Evolutionary conservation across 2,888 invertebrate species (phyloP).

Genomic region (Caenorhabditis japonica): DNA sequence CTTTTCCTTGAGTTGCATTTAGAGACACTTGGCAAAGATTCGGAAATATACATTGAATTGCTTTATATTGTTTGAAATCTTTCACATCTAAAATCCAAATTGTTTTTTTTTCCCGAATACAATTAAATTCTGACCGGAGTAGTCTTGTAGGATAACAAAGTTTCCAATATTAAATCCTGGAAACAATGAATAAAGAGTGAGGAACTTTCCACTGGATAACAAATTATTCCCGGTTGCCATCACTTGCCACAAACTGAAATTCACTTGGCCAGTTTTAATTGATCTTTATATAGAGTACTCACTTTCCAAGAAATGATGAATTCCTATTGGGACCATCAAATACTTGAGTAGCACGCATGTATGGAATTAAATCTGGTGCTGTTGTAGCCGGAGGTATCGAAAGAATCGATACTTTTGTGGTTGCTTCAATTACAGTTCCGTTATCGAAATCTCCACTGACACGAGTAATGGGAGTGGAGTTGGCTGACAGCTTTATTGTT

Average conservation of each 20-base stretch:
- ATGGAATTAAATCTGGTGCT: neutral
- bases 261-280: too few relatives aligned
- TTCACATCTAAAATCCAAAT: slow-evolving; percentile 10
- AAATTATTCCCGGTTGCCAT: neutral
- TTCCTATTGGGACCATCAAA: slow-evolving; percentile 8
- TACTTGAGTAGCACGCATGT: slow-evolving; percentile 12
- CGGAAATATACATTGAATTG: slow-evolving; percentile 2
- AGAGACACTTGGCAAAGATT: slow-evolving; percentile 1
- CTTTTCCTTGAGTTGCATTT: slow-evolving; percentile 13
- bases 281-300: neutral
- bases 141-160: slow-evolving; percentile 6
- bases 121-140: neutral
- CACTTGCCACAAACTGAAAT: slow-evolving; percentile 20
- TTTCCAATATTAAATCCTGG: slow-evolving; percentile 7
- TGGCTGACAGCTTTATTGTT: neutral
- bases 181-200: slow-evolving; percentile 2
- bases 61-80: slow-evolving; percentile 6
- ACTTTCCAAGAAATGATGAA: slow-evolving; percentile 18
- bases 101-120: neutral
- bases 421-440: neutral
- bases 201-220: slow-evolving; percentile 3
- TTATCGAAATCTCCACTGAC: slow-evolving; percentile 9
- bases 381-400: neutral
- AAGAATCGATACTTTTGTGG: slow-evolving; percentile 9
- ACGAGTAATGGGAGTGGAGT: slow-evolving; percentile 2